phyloP scores from a whole-genome alignment of 2,113 vertebrate genomes.

The Ia io region DNA sequence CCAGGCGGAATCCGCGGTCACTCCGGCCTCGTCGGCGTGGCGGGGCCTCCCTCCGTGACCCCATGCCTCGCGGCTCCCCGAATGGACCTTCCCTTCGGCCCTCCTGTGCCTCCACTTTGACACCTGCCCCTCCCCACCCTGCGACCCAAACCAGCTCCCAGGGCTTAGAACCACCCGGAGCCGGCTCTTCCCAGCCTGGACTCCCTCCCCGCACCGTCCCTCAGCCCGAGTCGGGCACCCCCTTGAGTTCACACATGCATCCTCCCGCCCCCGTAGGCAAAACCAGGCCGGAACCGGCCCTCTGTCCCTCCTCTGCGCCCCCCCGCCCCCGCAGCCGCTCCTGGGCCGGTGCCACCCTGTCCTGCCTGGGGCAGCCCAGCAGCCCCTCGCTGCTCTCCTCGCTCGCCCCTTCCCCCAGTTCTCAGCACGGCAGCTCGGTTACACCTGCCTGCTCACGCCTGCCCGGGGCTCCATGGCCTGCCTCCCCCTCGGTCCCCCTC shows the following conservation, averaged over 20 bases:
- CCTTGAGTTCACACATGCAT: not conserved
- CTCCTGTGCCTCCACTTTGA: too few relatives aligned
- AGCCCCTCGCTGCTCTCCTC: not conserved
- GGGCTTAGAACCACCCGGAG: not conserved
- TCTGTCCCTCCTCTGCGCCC: not conserved
- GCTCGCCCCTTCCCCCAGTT: fast-evolving
- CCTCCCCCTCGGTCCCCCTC: not conserved
- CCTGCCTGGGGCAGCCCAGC: fast-evolving
- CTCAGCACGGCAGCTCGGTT: not conserved
- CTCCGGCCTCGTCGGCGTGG: fast-evolving
- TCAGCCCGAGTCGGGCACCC: fast-evolving
- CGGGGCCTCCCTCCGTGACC: not conserved
- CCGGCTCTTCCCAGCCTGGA: not conserved
- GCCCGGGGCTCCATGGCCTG: not conserved
- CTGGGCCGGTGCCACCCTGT: not conserved
- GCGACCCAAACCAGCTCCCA: not conserved
- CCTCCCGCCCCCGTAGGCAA: not conserved
- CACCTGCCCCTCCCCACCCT: not conserved
- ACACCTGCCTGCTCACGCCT: not conserved
- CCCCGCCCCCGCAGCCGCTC: fast-evolving
- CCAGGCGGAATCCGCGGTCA: fast-evolving
- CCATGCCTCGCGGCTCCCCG: fast-evolving
- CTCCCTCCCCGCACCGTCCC: not conserved
- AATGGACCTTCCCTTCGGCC: not conserved
- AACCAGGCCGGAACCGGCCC: not conserved